Percentiles rank a stretch among this genome's conserved stretches.
Evolutionary conservation across 2,113 vertebrate genomes (phyloP).

Genomic region (Megatriorchis doriae): DNA sequence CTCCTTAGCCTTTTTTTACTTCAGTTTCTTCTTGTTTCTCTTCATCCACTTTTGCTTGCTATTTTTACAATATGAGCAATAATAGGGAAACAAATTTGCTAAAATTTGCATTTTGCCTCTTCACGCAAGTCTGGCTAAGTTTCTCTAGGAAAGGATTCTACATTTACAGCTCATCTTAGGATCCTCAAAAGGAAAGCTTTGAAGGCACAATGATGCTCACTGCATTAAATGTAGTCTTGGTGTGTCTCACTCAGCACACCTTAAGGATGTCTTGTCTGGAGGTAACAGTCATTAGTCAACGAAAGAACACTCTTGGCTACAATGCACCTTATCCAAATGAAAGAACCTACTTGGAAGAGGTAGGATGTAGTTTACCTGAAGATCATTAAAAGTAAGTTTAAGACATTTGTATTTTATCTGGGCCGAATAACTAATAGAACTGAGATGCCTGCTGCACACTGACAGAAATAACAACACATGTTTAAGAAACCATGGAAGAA

Average conservation of each 20-base stretch:
- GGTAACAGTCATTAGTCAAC: not conserved
- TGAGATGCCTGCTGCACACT: not conserved
- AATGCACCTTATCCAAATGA: too few relatives aligned
- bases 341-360: not conserved
- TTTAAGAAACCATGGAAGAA: not conserved
- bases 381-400: not conserved
- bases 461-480: not conserved
- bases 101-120: not conserved
- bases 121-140: not conserved
- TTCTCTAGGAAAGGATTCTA: not conserved
- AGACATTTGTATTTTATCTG: not conserved
- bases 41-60: not conserved
- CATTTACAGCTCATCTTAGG: not conserved
- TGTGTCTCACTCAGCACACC: not conserved
- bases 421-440: not conserved
- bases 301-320: not conserved
- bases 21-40: not conserved
- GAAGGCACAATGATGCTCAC: not conserved
- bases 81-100: not conserved
- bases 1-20: not conserved
- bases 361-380: not conserved
- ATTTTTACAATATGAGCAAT: not conserved
- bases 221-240: not conserved
- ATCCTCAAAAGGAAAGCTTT: not conserved
- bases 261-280: not conserved